phyloP scores from a whole-genome alignment of 2,888 invertebrate species.

The Drosophila recens region DNA sequence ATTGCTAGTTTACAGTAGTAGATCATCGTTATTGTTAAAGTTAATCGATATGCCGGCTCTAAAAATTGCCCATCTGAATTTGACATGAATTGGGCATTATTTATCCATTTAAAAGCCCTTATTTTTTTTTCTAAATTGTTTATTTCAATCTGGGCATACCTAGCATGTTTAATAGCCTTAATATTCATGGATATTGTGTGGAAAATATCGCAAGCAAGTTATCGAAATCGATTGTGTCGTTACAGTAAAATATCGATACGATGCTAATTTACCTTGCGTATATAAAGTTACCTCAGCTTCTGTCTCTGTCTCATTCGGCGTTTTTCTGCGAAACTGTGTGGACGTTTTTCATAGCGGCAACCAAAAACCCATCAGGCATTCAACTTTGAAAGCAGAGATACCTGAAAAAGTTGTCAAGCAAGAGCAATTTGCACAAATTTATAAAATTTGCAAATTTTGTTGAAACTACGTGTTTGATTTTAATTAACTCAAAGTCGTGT shows the following conservation, averaged over 20 bases:
- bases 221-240: constrained; percentile 30
- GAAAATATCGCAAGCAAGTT: neutral
- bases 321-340: constrained; percentile 82
- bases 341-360: constrained; percentile 64
- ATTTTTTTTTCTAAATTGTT: neutral
- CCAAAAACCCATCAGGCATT: constrained; percentile 53
- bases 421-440: constrained; percentile 67
- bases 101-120: neutral
- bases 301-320: constrained; percentile 84
- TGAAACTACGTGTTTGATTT: constrained; percentile 45
- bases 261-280: constrained; percentile 35
- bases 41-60: neutral
- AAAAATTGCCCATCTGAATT: neutral
- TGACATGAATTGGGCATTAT: no score
- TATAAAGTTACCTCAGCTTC: constrained; percentile 65
- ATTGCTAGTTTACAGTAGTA: neutral
- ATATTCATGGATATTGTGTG: neutral
- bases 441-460: constrained; percentile 61
- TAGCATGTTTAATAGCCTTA: neutral
- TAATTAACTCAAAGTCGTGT: constrained; percentile 40
- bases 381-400: constrained; percentile 62
- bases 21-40: neutral
- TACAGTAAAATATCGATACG: constrained; percentile 30
- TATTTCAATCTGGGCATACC: neutral
- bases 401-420: constrained; percentile 67